Base-by-base conservation (phyloP, 2,113 vertebrate genomes). In the Geococcyx californianus region DNA sequence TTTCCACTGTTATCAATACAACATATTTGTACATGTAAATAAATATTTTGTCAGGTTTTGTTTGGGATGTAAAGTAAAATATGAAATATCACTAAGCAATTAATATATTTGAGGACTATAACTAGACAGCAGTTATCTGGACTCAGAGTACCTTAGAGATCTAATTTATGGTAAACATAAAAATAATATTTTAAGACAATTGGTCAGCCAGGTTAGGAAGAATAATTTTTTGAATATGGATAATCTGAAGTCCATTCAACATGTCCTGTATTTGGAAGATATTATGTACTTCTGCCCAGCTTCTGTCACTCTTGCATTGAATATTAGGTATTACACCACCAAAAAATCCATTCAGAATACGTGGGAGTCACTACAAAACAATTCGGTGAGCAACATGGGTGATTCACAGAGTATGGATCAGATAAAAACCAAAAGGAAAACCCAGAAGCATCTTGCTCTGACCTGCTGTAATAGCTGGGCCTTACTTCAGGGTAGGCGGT, bases 251-350 rank as follows among this genome's bases (percentile, higher is more conserved):
- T 81, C 28, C 21, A 38, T 66, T 49, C 36, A 54, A 18, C 5
- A 31, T 17, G 2, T 26, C 28, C 13, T 34, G 6, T 42, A 42
- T 13, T 42, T 42, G 40, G 40, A 42, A 42, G 40, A 42, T 55
- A 49, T 13, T 64, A 24, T 18, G 52, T 83, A 34, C 3, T 44
- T 54, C 6, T 86, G 84, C 56, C 51, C 9, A 66, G 12, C 13
- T 59, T 75, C 31, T 67, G 18, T 23, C 31, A 64, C 4, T 69
- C 13, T 44, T 72, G 21, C 13, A 21, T 24, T 64, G 26, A 54
- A 36, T 42, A 20, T 2, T 26, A 31, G 4, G 16, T 40, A 28
- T 77, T n/a, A 62, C 0, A 6, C 3, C 25, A 70, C 29, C 2
- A 80, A 62, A 55, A 66, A 40, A 11, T 13, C 5, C 14, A 49